Percentiles rank a stretch among this genome's conserved stretches.
These are phyloP conservation scores for Prionailurus bengalensis DNA, from an alignment of 2,113 vertebrate species.

Conservation along the genomic window DNA sequence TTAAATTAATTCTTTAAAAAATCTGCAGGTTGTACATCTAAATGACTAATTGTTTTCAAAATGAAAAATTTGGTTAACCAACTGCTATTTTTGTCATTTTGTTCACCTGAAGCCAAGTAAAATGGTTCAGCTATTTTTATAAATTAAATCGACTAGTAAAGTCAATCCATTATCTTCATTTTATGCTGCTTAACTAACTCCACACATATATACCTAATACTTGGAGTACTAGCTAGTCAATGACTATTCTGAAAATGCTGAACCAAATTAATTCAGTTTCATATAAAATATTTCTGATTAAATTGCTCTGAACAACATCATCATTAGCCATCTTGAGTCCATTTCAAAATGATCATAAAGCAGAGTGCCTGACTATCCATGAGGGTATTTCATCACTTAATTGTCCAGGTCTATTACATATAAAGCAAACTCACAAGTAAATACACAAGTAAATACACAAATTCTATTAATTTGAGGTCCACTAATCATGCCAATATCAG, in stretches of 20 bases:
- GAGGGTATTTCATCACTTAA: not conserved
- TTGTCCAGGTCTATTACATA: not conserved
- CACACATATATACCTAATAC: not conserved
- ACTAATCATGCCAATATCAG: not conserved
- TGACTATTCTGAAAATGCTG: not conserved
- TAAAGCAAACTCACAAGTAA: not conserved
- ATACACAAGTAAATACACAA: not conserved
- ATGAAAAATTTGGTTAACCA: not conserved
- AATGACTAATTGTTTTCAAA: not conserved
- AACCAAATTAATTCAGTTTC: slow-evolving; percentile 41
- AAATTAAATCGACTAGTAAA: not conserved
- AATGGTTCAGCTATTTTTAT: not conserved
- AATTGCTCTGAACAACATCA: not conserved
- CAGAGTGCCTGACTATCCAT: not conserved
- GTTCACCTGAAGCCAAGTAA: not conserved
- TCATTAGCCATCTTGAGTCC: slow-evolving; percentile 17
- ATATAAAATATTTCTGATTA: not conserved
- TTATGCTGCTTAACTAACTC: not conserved
- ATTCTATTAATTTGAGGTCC: not conserved
- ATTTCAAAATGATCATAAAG: slow-evolving; percentile 13
- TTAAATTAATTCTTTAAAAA: not conserved
- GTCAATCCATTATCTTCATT: not conserved
- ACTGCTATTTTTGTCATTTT: slow-evolving; percentile 40
- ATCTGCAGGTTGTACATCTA: not conserved
- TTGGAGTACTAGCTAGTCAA: not conserved